These are phyloP conservation scores for Branchellion lobata DNA, from an alignment of 2,888 invertebrate species.

Conservation along the genomic window DNA sequence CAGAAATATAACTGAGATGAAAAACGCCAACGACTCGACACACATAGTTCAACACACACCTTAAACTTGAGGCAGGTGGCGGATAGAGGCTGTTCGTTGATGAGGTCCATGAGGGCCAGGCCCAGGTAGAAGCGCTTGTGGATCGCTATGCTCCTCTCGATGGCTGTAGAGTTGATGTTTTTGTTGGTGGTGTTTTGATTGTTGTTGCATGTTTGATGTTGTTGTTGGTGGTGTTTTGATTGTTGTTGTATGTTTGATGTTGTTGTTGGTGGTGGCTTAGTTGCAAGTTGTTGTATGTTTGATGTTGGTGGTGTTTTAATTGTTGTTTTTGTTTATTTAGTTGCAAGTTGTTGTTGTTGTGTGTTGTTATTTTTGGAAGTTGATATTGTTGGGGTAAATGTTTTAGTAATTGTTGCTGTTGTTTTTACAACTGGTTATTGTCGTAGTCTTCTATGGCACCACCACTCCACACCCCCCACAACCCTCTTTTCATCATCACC, in stretches of 20 bases:
- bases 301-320: background rate
- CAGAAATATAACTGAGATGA: background rate
- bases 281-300: background rate
- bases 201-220: too few species aligned
- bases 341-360: background rate
- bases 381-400: too few species aligned
- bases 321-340: background rate
- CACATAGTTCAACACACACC: background rate
- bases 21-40: background rate
- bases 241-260: too few species aligned
- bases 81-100: constrained; percentile 81
- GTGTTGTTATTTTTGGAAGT: too few species aligned
- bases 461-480: too few species aligned
- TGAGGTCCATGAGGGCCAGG: constrained; percentile 85
- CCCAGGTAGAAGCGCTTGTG: constrained; percentile 68
- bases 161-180: too few species aligned
- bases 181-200: too few species aligned
- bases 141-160: constrained; percentile 30
- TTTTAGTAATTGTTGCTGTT: too few species aligned
- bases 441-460: too few species aligned
- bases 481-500: too few species aligned
- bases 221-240: too few species aligned
- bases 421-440: too few species aligned
- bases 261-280: background rate
- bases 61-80: constrained; percentile 73